These are phyloP conservation scores for Lethenteron reissneri DNA, from an alignment of 2,113 vertebrate species.

Conservation along the genomic window DNA sequence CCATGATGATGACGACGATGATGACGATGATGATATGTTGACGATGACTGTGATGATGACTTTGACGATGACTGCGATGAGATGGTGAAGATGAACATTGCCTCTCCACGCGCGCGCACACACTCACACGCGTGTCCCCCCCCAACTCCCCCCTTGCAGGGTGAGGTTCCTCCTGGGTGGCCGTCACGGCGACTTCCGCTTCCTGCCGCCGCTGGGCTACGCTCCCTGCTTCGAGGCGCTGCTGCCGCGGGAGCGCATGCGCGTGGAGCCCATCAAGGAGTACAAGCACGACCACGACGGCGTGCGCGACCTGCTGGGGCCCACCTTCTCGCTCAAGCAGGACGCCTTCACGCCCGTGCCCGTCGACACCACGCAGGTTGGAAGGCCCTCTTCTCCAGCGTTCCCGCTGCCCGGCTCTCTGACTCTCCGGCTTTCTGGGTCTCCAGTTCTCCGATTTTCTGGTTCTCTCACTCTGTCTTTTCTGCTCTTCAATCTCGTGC, in stretches of 20 bases:
- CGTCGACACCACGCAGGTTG: constrained; percentile 65
- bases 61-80: too few species aligned
- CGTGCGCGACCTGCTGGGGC: constrained; percentile 48
- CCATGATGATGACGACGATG: too few species aligned
- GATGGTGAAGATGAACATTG: too few species aligned
- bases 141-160: constrained; percentile 17
- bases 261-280: constrained; percentile 62
- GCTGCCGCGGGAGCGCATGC: constrained; percentile 52
- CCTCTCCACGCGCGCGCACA: too few species aligned
- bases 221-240: constrained; percentile 58
- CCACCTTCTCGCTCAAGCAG: constrained; percentile 50
- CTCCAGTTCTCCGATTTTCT: too few species aligned
- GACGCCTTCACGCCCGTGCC: constrained; percentile 65
- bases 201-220: constrained; percentile 62
- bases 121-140: too few species aligned
- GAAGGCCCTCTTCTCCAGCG: neutral
- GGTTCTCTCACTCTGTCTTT: too few species aligned
- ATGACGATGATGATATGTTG: too few species aligned
- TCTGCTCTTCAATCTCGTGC: too few species aligned
- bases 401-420: too few species aligned
- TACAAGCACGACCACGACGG: constrained; percentile 49
- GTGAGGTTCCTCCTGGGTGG: constrained; percentile 63
- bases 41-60: too few species aligned
- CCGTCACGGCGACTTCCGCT: constrained; percentile 72
- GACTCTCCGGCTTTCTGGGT: too few species aligned